These are phyloP conservation scores for Microctenopoma stevenorrisi DNA, from an alignment of 2,797 vertebrate genomes.

Conservation along the genomic window DNA sequence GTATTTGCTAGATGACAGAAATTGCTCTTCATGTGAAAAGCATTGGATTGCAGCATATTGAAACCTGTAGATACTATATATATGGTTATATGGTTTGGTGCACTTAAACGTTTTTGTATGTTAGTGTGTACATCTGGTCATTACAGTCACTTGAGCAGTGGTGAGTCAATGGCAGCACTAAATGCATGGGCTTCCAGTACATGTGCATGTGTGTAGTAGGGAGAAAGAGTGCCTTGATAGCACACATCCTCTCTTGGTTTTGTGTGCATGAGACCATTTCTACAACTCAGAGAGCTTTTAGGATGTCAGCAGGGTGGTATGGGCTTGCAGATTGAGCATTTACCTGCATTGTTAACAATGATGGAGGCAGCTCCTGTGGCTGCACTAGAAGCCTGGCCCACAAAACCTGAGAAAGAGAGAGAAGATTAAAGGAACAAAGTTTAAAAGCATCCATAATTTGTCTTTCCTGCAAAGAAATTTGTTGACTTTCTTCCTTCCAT, in stretches of 20 bases:
- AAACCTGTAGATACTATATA: slow-evolving; percentile 26
- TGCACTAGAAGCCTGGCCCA: slow-evolving; percentile 89
- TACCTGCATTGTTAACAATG: slow-evolving; percentile 93
- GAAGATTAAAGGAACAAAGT: slow-evolving; percentile 6
- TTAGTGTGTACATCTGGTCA: slow-evolving; percentile 1
- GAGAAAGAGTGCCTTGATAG: slow-evolving; percentile 7
- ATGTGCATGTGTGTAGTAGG: slow-evolving; percentile 4
- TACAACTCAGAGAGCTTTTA: slow-evolving; percentile 51
- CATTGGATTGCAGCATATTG: slow-evolving; percentile 32
- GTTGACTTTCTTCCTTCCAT: neutral
- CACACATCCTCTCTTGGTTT: slow-evolving; percentile 25
- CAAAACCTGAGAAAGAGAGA: slow-evolving; percentile 86
- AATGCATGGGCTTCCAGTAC: slow-evolving; percentile 12
- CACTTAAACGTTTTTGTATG: slow-evolving; percentile 31
- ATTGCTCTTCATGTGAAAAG: slow-evolving; percentile 26
- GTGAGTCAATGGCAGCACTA: slow-evolving; percentile 18
- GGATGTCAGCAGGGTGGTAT: slow-evolving; percentile 38
- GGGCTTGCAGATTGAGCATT: slow-evolving; percentile 29
- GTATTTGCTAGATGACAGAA: slow-evolving; percentile 35
- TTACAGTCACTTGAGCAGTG: slow-evolving; percentile 27
- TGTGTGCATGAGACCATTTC: slow-evolving; percentile 20
- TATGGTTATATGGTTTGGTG: slow-evolving; percentile 22
- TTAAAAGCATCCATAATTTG: slow-evolving; percentile 32
- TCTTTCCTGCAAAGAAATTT: slow-evolving; percentile 11
- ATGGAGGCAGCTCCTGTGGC: slow-evolving; percentile 95